Conservation (phyloP, 2,888 invertebrate species). For the Caenorhabditis plicata region DNA sequence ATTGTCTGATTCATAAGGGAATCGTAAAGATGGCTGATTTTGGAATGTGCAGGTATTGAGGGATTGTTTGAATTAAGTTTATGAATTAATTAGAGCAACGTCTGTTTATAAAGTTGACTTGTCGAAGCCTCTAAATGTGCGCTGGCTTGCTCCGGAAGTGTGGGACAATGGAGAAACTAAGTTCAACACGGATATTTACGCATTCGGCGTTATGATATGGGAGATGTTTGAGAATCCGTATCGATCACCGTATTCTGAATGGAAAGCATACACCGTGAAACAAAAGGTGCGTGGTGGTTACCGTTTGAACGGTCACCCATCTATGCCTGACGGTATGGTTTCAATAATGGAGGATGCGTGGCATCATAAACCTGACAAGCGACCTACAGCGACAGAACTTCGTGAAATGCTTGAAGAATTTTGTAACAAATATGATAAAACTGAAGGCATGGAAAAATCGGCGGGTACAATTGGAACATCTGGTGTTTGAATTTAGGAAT, state of each 20-base stretch:
- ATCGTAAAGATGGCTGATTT: slow-evolving; percentile 56
- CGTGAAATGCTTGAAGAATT: slow-evolving; percentile 38
- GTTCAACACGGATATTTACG: slow-evolving; percentile 55
- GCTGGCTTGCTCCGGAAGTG: slow-evolving; percentile 59
- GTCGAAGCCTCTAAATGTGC: slow-evolving; percentile 52
- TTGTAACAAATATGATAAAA: no score
- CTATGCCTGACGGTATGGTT: slow-evolving; percentile 45
- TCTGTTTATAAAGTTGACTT: slow-evolving; percentile 49
- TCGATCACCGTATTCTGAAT: slow-evolving; percentile 47
- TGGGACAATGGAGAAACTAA: slow-evolving; percentile 56
- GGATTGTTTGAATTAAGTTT: neutral
- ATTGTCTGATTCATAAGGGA: slow-evolving; percentile 48
- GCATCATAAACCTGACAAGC: slow-evolving; percentile 41
- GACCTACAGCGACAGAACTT: slow-evolving; percentile 46
- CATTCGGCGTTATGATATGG: slow-evolving; percentile 55
- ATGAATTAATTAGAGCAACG: slow-evolving; percentile 9
- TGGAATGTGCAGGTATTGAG: slow-evolving; percentile 49
- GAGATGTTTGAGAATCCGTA: slow-evolving; percentile 56
- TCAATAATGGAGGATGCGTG: slow-evolving; percentile 41
- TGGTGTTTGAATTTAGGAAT: no score
- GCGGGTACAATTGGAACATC: no score
- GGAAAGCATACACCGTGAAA: slow-evolving; percentile 52
- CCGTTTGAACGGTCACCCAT: slow-evolving; percentile 42
- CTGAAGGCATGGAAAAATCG: no score
- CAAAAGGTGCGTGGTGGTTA: slow-evolving; percentile 51